Base-by-base conservation (phyloP, 2,888 invertebrate genomes). In the Troides helena region DNA sequence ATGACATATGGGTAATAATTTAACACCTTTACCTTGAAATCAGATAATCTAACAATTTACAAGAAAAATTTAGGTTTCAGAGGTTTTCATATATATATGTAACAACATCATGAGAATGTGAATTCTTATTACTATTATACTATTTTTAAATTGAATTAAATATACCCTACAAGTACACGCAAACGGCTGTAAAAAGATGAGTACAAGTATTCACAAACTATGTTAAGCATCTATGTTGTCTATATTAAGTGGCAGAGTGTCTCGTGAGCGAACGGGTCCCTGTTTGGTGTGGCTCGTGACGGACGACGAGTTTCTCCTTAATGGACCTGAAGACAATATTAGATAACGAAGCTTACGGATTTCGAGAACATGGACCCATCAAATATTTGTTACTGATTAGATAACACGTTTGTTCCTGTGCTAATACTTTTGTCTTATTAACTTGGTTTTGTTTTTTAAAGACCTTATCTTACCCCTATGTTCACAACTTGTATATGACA, bases 271-370 rank as follows among this genome's bases (percentile, higher is more conserved):
- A 68, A 73, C 39, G 39, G 30, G 57, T 46, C 70, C 71, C 65
- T 75, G 78, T 80, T 78, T 77, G 72, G 74, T 77, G 76, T 75
- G 76, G 76, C 80, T 80, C 82, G 86, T 86, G 86, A 85, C 85
- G 83, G 80, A 83, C 78, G 83, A 85, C 88, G 86, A 79, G 75
- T 81, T 78, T 68, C 60, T 74, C 68, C 77, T 84, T 88, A 89
- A 88, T 88, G 86, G 85, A 83, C 76, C 65, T 69, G 76, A 79
- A 73, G 79, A 79, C 79, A 74, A 73, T 87, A 85, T 85, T 85
- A 76, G 74, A 79, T 85, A 82, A 81, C 78, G 79, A 80, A 86
- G 85, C 74, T 70, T 74, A 70, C 73, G 73, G 65, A 75, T 85
- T 81, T 80, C 67, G 74, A 75, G 80, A 83, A 85, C 78, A 81